Percentiles rank a stretch among this genome's conserved stretches.
Evolutionary conservation across 2,113 vertebrate genomes (phyloP).

Genomic region (Myanophis thanlyinensis): DNA sequence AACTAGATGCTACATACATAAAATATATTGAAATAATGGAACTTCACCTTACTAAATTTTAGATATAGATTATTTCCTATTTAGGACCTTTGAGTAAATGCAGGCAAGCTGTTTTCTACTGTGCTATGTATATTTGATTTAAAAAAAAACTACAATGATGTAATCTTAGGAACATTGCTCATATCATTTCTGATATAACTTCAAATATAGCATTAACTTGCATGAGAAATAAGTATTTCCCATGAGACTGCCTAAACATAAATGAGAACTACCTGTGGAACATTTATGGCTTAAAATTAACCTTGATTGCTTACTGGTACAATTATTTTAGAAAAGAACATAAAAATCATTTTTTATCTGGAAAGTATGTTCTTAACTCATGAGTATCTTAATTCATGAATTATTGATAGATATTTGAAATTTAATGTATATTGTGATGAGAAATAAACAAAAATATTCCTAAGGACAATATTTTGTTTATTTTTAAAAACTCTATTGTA

Average conservation of each 20-base stretch:
- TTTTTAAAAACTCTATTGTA: background rate
- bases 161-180: background rate
- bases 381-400: background rate
- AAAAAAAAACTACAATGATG: background rate
- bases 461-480: background rate
- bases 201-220: background rate
- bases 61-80: background rate
- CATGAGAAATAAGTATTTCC: background rate
- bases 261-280: background rate
- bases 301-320: background rate
- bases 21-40: background rate
- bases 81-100: background rate
- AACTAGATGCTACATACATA: background rate
- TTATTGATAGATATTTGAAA: background rate
- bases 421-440: background rate
- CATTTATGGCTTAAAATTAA: background rate
- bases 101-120: background rate
- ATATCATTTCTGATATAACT: background rate
- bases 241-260: background rate
- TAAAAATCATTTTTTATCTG: background rate
- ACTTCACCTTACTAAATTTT: background rate
- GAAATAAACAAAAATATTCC: background rate
- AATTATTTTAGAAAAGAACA: background rate
- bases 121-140: background rate
- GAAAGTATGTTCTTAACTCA: background rate